phyloP scores from a whole-genome alignment of 2,113 vertebrate genomes.

The Periophthalmus modestus region DNA sequence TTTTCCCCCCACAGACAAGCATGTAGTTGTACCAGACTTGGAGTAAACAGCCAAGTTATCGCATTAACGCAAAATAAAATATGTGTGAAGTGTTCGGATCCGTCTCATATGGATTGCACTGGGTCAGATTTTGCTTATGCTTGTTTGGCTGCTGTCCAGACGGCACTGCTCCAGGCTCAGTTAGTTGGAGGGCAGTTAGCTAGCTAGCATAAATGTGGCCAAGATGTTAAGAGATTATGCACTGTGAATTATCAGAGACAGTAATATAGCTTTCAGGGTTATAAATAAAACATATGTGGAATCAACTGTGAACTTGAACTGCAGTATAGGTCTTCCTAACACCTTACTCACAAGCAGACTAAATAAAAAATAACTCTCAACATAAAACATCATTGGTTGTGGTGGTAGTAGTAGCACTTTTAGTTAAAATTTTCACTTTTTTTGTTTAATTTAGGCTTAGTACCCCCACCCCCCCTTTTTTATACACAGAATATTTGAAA shows the following conservation, averaged over 20 bases:
- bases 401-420: too few relatives aligned
- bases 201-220: neutral
- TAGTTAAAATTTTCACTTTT: too few relatives aligned
- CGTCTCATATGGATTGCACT: neutral
- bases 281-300: neutral
- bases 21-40: too few relatives aligned
- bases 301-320: neutral
- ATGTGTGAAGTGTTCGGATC: neutral
- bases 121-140: neutral
- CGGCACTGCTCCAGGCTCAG: neutral
- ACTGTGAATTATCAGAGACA: neutral
- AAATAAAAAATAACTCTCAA: neutral
- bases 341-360: neutral
- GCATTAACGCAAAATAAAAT: too few relatives aligned
- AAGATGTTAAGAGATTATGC: neutral
- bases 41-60: too few relatives aligned
- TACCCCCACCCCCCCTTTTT: too few relatives aligned
- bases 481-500: too few relatives aligned
- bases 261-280: neutral
- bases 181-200: neutral
- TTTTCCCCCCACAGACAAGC: too few relatives aligned
- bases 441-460: too few relatives aligned
- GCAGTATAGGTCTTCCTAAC: too few relatives aligned
- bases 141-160: neutral
- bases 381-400: too few relatives aligned